These are phyloP conservation scores for Phengaris arion DNA, from an alignment of 2,888 invertebrate genomes.

Conservation along the genomic window DNA sequence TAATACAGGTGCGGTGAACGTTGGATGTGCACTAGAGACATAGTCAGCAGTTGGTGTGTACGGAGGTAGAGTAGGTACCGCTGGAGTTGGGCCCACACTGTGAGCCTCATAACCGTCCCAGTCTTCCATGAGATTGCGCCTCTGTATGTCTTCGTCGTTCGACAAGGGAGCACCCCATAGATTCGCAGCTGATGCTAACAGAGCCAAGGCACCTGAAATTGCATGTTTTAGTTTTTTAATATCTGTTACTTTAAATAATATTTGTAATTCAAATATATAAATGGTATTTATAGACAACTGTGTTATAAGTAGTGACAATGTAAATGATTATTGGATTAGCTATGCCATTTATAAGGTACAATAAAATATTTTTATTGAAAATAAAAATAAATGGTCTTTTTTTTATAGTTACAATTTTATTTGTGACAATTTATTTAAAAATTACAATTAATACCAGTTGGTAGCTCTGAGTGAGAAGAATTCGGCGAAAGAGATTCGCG, in stretches of 20 bases:
- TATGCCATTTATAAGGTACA: too few relatives aligned
- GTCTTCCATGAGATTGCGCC: conserved; percentile 80
- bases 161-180: conserved; percentile 80
- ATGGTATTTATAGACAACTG: too few relatives aligned
- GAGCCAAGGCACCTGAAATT: conserved; percentile 81
- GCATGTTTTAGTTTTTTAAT: neutral
- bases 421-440: too few relatives aligned
- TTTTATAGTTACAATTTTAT: too few relatives aligned
- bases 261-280: too few relatives aligned
- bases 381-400: too few relatives aligned
- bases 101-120: conserved; percentile 82
- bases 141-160: conserved; percentile 68
- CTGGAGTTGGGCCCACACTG: conserved; percentile 78
- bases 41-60: conserved; percentile 77
- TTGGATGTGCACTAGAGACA: conserved; percentile 53
- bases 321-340: too few relatives aligned
- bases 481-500: too few relatives aligned
- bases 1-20: conserved; percentile 63
- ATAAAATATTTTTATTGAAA: too few relatives aligned
- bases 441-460: too few relatives aligned
- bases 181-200: conserved; percentile 85
- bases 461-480: too few relatives aligned
- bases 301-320: too few relatives aligned
- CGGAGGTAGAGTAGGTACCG: conserved; percentile 79
- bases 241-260: neutral